A percentile compares a stretch with the other conserved stretches of the same genome.
Evolutionary conservation across 2,113 vertebrate species (phyloP).

Genomic region (Catharus minimus): DNA sequence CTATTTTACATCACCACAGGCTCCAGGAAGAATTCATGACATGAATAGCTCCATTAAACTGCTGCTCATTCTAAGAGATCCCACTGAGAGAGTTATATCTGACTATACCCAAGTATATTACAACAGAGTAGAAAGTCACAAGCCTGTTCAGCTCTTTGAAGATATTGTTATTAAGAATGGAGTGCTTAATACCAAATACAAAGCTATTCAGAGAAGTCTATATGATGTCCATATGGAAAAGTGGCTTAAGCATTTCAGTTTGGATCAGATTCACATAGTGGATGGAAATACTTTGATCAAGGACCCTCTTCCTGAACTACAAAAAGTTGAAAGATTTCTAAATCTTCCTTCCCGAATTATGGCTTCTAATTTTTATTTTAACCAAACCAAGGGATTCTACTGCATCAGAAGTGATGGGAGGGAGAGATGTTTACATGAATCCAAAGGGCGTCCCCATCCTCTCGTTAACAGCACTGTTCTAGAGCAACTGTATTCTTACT

Average conservation of each 20-base stretch:
- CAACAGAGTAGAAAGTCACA: conserved; percentile 91
- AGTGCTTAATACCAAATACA: conserved; percentile 88
- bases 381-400: conserved; percentile 94
- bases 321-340: conserved; percentile 89
- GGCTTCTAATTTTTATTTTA: conserved; percentile 94
- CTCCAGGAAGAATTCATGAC: conserved; percentile 86
- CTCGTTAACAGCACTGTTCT: conserved; percentile 86
- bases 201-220: conserved; percentile 91
- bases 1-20: conserved; percentile 89
- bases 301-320: conserved; percentile 88
- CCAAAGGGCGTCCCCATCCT: conserved; percentile 91
- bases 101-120: conserved; percentile 96
- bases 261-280: conserved; percentile 91
- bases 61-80: conserved; percentile 89
- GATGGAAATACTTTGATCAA: conserved; percentile 90
- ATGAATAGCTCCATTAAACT: conserved; percentile 93
- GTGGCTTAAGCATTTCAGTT: conserved; percentile 88
- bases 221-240: conserved; percentile 91
- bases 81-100: conserved; percentile 89
- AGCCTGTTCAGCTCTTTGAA: conserved; percentile 91
- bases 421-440: conserved; percentile 92
- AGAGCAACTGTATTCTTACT: conserved; percentile 86
- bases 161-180: conserved; percentile 90
- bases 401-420: conserved; percentile 90
- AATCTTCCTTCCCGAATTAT: conserved; percentile 86